phyloP scores from a whole-genome alignment of 2,888 invertebrate species.

The Buathra laborator region DNA sequence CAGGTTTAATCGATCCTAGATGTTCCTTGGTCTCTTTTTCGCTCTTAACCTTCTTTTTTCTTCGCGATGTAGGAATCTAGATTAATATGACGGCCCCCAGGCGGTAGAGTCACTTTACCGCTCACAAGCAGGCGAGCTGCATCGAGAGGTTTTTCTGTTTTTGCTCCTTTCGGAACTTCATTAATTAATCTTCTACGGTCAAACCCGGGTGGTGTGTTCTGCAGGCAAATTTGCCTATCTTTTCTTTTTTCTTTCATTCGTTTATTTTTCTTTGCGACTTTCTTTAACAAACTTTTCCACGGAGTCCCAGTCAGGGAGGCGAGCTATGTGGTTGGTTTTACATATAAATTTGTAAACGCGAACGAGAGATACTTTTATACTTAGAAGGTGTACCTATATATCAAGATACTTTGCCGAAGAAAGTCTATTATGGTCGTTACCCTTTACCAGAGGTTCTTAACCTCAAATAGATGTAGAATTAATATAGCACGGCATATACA shows the following conservation, averaged over 20 bases:
- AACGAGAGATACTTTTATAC: too few relatives aligned
- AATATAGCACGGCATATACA: too few relatives aligned
- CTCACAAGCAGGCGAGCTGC: slow-evolving; percentile 1
- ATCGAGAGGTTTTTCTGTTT: slow-evolving; percentile 15
- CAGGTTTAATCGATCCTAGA: slow-evolving; percentile 12
- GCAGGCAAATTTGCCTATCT: slow-evolving; percentile 21
- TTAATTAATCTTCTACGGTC: slow-evolving; percentile 53
- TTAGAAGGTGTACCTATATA: too few relatives aligned
- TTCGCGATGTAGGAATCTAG: slow-evolving; percentile 23
- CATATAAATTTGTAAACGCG: too few relatives aligned
- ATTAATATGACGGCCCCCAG: slow-evolving; percentile 40
- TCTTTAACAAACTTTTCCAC: slow-evolving; percentile 18
- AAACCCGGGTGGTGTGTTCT: slow-evolving; percentile 8
- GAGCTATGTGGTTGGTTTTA: background rate
- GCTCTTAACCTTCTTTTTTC: background rate
- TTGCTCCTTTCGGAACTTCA: slow-evolving; percentile 4
- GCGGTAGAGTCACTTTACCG: slow-evolving; percentile 20
- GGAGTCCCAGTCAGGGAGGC: background rate
- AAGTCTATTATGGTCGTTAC: too few relatives aligned
- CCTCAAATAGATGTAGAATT: too few relatives aligned
- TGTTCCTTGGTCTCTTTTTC: background rate
- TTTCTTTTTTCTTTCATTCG: slow-evolving; percentile 7
- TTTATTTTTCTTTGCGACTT: slow-evolving; percentile 7
- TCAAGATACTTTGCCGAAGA: too few relatives aligned
- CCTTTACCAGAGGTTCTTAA: too few relatives aligned